Conservation (phyloP, 1,140 invertebrate species). For the Dysdera silvatica region DNA sequence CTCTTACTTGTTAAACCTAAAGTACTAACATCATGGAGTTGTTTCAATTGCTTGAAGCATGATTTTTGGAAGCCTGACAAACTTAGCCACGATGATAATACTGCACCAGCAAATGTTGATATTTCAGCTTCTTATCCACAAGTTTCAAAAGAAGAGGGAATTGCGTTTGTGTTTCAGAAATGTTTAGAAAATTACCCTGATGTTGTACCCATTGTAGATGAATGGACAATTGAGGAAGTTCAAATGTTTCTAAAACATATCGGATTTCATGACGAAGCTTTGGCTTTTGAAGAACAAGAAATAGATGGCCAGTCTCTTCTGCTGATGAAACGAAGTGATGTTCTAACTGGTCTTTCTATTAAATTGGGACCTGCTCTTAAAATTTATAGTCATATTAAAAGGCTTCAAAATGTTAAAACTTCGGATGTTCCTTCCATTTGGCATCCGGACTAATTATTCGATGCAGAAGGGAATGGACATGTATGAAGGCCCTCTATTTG, state of each 20-base stretch:
- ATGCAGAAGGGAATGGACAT: too few species aligned
- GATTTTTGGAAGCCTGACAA: neutral
- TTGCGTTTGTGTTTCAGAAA: neutral
- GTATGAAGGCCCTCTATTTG: too few species aligned
- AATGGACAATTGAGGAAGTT: constrained; percentile 73
- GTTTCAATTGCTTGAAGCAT: neutral
- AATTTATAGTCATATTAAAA: constrained; percentile 62
- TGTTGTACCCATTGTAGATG: constrained; percentile 64
- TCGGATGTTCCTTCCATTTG: neutral
- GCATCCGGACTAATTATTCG: too few species aligned
- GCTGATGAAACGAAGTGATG: constrained; percentile 68
- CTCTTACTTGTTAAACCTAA: constrained; percentile 35
- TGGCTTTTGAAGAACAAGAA: constrained; percentile 71
- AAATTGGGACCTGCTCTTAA: constrained; percentile 78
- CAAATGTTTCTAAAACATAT: constrained; percentile 56
- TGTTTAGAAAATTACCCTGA: constrained; percentile 21
- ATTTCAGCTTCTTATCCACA: too few species aligned
- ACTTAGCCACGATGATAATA: neutral
- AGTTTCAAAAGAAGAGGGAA: too few species aligned
- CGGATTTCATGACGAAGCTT: constrained; percentile 46
- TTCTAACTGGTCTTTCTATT: constrained; percentile 64
- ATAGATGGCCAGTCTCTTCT: constrained; percentile 77
- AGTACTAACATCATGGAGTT: neutral
- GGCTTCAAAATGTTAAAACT: constrained; percentile 41
- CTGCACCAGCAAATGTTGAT: neutral